Conservation (phyloP, 2,797 vertebrate genomes). For the Pterois miles region DNA sequence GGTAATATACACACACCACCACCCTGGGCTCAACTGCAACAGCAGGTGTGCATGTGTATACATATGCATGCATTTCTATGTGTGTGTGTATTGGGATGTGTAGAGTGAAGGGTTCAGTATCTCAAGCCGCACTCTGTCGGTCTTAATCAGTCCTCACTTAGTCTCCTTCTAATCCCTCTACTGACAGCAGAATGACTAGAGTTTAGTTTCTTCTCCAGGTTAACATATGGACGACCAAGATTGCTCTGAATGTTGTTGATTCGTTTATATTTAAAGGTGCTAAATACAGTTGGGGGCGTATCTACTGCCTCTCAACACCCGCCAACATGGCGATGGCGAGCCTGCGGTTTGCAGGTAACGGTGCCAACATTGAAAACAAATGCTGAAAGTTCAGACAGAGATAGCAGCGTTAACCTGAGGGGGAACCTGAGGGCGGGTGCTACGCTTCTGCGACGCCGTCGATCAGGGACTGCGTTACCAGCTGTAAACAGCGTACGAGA, state of each 20-base stretch:
- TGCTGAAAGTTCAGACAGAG: too few relatives aligned
- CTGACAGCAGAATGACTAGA: neutral
- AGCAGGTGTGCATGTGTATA: neutral
- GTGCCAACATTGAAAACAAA: too few relatives aligned
- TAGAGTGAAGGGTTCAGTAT: neutral
- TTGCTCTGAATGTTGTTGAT: neutral
- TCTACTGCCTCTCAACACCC: too few relatives aligned
- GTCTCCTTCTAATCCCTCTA: neutral
- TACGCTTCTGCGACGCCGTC: too few relatives aligned
- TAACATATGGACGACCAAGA: neutral
- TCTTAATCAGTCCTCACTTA: slow-evolving; percentile 14
- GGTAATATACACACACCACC: slow-evolving; percentile 17
- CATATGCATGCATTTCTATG: neutral
- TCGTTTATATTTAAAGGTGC: too few relatives aligned
- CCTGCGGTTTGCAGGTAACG: too few relatives aligned
- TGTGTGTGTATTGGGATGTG: neutral
- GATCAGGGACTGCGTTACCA: too few relatives aligned
- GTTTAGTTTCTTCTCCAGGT: neutral
- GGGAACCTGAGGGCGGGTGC: too few relatives aligned
- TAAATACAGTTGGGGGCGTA: too few relatives aligned
- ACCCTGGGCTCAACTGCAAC: neutral
- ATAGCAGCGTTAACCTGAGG: too few relatives aligned
- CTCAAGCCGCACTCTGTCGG: slow-evolving; percentile 10
- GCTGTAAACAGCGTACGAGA: too few relatives aligned
- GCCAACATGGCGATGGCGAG: too few relatives aligned